phyloP scores from a whole-genome alignment of 2,113 vertebrate genomes.

The Canis aureus region DNA sequence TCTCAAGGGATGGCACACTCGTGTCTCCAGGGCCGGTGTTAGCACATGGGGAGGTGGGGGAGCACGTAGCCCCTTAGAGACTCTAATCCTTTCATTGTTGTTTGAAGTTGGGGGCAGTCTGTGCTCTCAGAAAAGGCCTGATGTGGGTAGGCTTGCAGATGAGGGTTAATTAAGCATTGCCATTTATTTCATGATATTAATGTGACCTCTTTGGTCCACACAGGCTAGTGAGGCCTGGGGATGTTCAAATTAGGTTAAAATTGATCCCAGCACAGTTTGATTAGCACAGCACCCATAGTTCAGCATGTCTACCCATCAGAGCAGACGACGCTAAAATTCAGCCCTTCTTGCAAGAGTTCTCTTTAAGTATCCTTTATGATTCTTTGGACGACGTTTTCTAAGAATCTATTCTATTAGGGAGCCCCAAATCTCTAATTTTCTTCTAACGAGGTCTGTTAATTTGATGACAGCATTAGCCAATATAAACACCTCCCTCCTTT shows the following conservation, averaged over 20 bases:
- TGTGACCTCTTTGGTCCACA: background rate
- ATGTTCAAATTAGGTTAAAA: background rate
- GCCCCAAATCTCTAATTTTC: slow-evolving; percentile 77
- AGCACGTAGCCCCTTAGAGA: background rate
- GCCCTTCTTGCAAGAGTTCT: background rate
- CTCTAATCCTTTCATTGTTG: background rate
- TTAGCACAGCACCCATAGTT: background rate
- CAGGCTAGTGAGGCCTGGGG: background rate
- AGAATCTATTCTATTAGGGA: slow-evolving; percentile 69
- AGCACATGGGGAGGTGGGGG: rapidly evolving
- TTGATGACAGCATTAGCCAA: slow-evolving; percentile 68
- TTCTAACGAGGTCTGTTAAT: slow-evolving; percentile 67
- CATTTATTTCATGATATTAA: background rate
- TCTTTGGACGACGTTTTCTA: slow-evolving; percentile 66
- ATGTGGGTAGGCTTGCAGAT: background rate
- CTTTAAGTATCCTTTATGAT: slow-evolving; percentile 47
- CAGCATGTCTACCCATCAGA: background rate
- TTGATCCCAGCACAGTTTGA: background rate
- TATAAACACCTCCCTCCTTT: slow-evolving; percentile 55
- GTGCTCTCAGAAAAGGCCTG: background rate
- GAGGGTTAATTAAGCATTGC: background rate
- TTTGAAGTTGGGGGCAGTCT: background rate
- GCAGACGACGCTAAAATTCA: background rate
- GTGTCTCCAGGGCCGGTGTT: background rate
- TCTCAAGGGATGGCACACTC: background rate